phyloP scores from a whole-genome alignment of 2,888 invertebrate genomes.

The Nomada lathburiana region DNA sequence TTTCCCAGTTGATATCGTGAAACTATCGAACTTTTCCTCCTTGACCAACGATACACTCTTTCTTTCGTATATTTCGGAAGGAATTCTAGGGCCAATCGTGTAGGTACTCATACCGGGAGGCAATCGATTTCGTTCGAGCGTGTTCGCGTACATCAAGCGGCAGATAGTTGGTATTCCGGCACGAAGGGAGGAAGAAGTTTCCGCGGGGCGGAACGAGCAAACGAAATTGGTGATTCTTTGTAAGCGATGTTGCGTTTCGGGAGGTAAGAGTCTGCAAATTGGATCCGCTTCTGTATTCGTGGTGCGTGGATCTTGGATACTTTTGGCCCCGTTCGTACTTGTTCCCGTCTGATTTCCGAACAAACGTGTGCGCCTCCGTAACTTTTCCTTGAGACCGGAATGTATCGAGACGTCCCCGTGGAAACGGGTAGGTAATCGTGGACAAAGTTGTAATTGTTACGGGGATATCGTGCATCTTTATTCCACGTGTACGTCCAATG shows the following conservation, averaged over 20 bases:
- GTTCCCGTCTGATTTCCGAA: conserved; percentile 47
- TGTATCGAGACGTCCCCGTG: too few species aligned
- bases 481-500: background rate
- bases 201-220: conserved; percentile 22
- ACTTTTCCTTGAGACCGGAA: conserved; percentile 17
- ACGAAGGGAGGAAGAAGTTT: conserved; percentile 56
- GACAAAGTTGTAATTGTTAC: background rate
- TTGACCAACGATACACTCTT: background rate
- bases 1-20: conserved; percentile 71
- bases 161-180: conserved; percentile 61
- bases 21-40: background rate
- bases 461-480: background rate
- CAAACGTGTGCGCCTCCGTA: conserved; percentile 29
- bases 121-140: conserved; percentile 60
- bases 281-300: conserved; percentile 52
- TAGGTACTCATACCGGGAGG: background rate
- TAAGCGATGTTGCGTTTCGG: conserved; percentile 59
- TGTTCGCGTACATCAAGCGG: conserved; percentile 52
- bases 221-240: conserved; percentile 64
- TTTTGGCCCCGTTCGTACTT: conserved; percentile 46
- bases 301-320: conserved; percentile 44
- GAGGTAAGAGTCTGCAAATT: conserved; percentile 56
- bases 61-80: background rate
- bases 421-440: background rate
- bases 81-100: too few species aligned